Evolutionary conservation across 53 echinoderm and acorn worm species (phyloP), one percentile per base, ranked within the genome.

Genomic region (Holothuria scabra): DNA sequence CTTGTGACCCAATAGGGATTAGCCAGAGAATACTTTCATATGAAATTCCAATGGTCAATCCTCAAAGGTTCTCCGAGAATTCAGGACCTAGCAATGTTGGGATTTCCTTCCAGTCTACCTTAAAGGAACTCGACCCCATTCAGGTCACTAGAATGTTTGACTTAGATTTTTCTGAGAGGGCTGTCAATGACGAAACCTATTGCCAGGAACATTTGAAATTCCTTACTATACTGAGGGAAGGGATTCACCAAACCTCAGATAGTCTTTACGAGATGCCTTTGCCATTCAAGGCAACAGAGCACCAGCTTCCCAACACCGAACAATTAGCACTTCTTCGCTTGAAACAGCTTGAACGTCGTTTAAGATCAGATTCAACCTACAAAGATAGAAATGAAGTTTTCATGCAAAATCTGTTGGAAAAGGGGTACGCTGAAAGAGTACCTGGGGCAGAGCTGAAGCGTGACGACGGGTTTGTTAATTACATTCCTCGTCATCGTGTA

Each of bases 261-360:
- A 59, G 86, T 69, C 86, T 81, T 55, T 89, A 63, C 83, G 28
- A 38, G 56, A 85, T 85, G 85, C 74, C 85, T 34, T 32, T 85
- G 22, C 85, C 85, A 14, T 72, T 85, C 52, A 56, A 63, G 21
- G 65, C 26, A 64, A 11, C 33, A 18, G 59, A 56, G 67, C n/a
- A 75, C 83, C 12, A 84, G 16, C 65, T 90, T 28, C 55, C 61
- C 19, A 84, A 86, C 55, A 89, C 76, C 79, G 65, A 52, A 71
- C 34, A 22, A 5, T 41, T 41, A 79, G 78, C 85, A 9, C 31
- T 32, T 85, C 1, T n/a, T n/a, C n/a, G n/a, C n/a, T n/a, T n/a
- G n/a, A 48, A 28, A 18, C 80, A 65, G 61, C 61, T 85, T 7
- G 85, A 89, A 70, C 30, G 37, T 10, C 85, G 82, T 11, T 69